Conservation (phyloP, 2,888 invertebrate species). For the Drosophila borborema region DNA sequence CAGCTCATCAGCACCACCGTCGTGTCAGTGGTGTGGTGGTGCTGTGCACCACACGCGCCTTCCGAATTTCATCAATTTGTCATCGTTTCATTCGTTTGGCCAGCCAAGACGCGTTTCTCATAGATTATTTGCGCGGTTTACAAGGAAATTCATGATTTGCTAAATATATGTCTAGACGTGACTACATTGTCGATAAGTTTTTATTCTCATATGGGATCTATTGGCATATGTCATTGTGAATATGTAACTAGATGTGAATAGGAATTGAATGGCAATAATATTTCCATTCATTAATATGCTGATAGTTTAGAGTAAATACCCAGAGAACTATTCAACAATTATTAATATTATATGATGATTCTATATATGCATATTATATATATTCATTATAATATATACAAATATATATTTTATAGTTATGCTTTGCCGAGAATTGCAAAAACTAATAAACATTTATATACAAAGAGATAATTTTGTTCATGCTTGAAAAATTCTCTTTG, state of each 20-base stretch:
- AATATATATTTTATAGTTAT: background rate
- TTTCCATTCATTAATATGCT: constrained; percentile 15
- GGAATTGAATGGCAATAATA: constrained; percentile 14
- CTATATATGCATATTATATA: no score
- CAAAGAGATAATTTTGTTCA: background rate
- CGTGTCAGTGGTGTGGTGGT: background rate
- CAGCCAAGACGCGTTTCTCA: constrained; percentile 52
- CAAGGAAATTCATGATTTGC: constrained; percentile 39
- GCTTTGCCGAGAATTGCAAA: background rate
- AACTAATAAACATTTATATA: background rate
- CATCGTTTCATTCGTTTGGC: constrained; percentile 37
- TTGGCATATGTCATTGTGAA: constrained; percentile 38
- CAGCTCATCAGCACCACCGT: background rate
- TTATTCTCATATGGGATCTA: constrained; percentile 20
- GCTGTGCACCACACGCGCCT: constrained; percentile 58
- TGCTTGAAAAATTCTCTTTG: background rate
- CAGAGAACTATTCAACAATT: background rate
- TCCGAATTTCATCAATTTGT: constrained; percentile 49
- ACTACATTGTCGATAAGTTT: constrained; percentile 34
- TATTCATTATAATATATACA: background rate
- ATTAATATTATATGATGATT: background rate
- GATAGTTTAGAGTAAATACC: background rate
- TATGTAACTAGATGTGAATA: constrained; percentile 44
- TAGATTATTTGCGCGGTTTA: constrained; percentile 6
- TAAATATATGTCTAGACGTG: constrained; percentile 27